Evolutionary conservation across 2,113 vertebrate genomes (phyloP).

Genomic region (Aptenodytes forsteri): DNA sequence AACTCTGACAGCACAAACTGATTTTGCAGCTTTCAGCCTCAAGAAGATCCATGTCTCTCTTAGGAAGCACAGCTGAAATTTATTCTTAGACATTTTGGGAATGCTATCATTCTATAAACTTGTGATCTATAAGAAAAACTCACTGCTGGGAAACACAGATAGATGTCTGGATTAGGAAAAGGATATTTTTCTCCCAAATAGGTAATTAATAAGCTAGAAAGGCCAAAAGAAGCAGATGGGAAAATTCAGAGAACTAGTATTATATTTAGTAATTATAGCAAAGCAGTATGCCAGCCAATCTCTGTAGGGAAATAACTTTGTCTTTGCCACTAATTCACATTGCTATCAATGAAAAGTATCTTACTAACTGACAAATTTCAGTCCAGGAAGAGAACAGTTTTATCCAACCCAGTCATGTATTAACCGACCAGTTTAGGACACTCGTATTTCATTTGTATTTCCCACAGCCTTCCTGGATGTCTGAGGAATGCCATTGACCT

Average conservation of each 20-base stretch:
- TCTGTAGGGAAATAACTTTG: neutral
- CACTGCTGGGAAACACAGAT: neutral
- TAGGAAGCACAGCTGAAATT: neutral
- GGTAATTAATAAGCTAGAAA: neutral
- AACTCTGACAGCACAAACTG: neutral
- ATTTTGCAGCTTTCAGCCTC: neutral
- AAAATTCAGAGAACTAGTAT: neutral
- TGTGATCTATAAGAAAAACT: neutral
- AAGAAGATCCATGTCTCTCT: neutral
- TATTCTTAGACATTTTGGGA: neutral
- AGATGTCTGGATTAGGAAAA: neutral
- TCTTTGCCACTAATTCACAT: neutral
- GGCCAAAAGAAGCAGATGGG: neutral
- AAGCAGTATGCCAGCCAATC: neutral
- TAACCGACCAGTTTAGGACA: neutral
- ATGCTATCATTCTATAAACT: neutral
- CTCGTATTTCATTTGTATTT: neutral
- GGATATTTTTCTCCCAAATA: neutral
- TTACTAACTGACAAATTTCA: neutral
- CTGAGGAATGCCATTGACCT: neutral
- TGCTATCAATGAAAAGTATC: neutral
- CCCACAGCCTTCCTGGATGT: neutral
- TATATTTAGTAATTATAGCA: neutral
- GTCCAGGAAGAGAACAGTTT: neutral
- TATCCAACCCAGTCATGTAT: neutral